Evolutionary conservation across 2,888 invertebrate species (phyloP).

Genomic region (Imbricaverruca yamaguchii): DNA sequence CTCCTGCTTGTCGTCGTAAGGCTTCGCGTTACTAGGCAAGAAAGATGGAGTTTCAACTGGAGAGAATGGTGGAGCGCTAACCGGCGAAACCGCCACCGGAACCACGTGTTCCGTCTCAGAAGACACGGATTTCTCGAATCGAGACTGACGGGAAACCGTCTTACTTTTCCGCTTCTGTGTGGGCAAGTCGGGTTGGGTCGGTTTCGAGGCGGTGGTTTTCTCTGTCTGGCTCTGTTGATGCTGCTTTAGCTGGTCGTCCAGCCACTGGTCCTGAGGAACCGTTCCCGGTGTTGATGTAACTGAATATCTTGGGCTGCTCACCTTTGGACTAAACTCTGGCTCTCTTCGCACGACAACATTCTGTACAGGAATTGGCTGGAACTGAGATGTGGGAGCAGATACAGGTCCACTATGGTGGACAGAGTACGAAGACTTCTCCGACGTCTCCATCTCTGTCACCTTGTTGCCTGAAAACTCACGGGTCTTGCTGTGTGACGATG

Average conservation of each 20-base stretch:
- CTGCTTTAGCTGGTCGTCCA: too few species aligned
- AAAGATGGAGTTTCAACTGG: not conserved
- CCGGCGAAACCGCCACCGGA: not conserved
- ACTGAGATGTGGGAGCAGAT: not conserved
- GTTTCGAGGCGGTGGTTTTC: too few species aligned
- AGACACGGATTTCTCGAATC: not conserved
- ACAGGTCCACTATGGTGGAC: not conserved
- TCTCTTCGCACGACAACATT: too few species aligned
- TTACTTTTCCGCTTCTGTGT: not conserved
- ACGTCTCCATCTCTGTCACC: not conserved
- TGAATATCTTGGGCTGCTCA: too few species aligned
- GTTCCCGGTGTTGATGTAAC: too few species aligned
- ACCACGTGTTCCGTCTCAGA: not conserved
- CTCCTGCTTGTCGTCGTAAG: too few species aligned
- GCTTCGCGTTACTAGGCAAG: not conserved
- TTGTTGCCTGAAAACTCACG: not conserved
- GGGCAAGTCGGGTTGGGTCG: too few species aligned
- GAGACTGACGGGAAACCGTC: not conserved
- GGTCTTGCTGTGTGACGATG: not conserved
- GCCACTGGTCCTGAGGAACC: too few species aligned
- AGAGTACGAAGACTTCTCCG: not conserved
- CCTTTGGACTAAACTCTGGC: too few species aligned
- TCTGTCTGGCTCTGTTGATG: too few species aligned
- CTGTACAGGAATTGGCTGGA: too few species aligned
- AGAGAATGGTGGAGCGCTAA: not conserved